Evolutionary conservation across 1,140 invertebrate species (phyloP).

Genomic region (Rhyacophila brunnea): DNA sequence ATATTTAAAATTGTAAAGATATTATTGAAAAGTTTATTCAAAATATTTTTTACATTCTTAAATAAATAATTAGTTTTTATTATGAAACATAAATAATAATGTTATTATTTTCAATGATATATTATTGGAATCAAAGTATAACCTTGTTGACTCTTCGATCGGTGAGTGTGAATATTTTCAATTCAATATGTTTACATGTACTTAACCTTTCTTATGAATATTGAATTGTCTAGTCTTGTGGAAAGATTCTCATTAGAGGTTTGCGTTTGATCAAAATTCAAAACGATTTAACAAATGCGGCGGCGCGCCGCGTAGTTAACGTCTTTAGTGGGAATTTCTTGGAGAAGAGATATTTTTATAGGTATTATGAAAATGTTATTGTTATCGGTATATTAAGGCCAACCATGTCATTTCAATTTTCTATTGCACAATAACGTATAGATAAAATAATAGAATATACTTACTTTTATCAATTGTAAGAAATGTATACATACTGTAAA

Average conservation of each 20-base stretch:
- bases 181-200: conserved; percentile 4
- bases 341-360: conserved; percentile 32
- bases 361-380: conserved; percentile 23
- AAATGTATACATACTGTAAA: conserved; percentile 32
- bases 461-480: conserved; percentile 27
- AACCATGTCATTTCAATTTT: conserved; percentile 27
- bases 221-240: too few species aligned
- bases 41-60: too few species aligned
- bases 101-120: not conserved
- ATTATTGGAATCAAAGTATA: not conserved
- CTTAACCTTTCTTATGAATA: conserved; percentile 18
- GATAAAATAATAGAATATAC: conserved; percentile 10
- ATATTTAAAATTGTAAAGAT: conserved; percentile 1
- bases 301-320: not conserved
- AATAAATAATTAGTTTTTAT: too few species aligned
- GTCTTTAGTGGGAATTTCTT: conserved; percentile 17
- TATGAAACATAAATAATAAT: not conserved
- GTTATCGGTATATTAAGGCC: conserved; percentile 10
- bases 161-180: too few species aligned
- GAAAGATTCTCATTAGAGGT: too few species aligned
- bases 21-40: conserved; percentile 1
- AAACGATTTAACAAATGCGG: too few species aligned
- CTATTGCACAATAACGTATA: conserved; percentile 32
- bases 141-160: not conserved
- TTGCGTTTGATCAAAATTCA: not conserved